These are phyloP conservation scores for Nephrotoma appendiculata DNA, from an alignment of 2,888 invertebrate species.

Conservation along the genomic window DNA sequence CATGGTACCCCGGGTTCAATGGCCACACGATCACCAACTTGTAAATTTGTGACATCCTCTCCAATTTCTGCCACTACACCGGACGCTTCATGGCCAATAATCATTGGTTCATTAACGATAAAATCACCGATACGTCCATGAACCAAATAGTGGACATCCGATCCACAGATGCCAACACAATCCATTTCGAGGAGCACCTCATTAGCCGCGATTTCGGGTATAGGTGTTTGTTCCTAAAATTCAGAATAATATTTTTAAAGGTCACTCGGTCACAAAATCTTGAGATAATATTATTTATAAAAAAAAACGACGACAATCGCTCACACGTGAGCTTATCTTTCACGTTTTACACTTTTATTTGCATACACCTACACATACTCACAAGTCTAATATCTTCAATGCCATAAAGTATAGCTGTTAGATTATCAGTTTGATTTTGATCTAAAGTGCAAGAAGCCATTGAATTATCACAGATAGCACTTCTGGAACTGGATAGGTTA, in stretches of 20 bases:
- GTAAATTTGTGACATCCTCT: conserved; percentile 42
- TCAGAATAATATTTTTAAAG: conserved; percentile 13
- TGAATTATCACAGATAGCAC: too few relatives aligned
- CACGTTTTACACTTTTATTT: background rate
- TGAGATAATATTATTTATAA: too few relatives aligned
- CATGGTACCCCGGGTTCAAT: conserved; percentile 91
- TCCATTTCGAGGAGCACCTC: conserved; percentile 80
- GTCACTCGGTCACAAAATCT: background rate
- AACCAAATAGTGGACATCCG: conserved; percentile 86
- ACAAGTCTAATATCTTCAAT: conserved; percentile 61
- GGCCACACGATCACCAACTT: conserved; percentile 79
- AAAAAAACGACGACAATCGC: too few relatives aligned
- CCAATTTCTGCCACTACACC: conserved; percentile 61
- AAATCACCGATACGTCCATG: conserved; percentile 78
- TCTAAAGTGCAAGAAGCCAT: too few relatives aligned
- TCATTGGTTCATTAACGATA: conserved; percentile 74
- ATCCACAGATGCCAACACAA: conserved; percentile 93
- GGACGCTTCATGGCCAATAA: conserved; percentile 88
- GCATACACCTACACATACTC: conserved; percentile 23
- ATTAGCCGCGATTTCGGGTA: conserved; percentile 61
- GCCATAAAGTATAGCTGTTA: conserved; percentile 59
- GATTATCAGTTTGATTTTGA: conserved; percentile 38
- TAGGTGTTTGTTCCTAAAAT: conserved; percentile 65
- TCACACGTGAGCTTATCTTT: background rate
- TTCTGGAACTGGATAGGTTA: too few relatives aligned